Evolutionary conservation across 2,888 invertebrate species (phyloP).

Genomic region (Hirtodrosophila cameraria): DNA sequence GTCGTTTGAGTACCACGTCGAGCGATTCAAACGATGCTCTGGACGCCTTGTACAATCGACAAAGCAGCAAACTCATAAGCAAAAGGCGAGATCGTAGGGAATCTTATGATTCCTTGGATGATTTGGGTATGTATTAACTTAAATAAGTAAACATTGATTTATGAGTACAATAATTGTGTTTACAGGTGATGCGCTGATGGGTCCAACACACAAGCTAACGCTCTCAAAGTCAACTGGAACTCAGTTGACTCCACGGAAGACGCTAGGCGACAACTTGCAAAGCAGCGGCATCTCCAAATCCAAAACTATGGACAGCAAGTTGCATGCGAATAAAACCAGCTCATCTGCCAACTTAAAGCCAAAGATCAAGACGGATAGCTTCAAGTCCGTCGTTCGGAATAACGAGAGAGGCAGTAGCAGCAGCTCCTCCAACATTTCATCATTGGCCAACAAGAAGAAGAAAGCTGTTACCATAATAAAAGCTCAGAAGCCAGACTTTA

Average conservation of each 20-base stretch:
- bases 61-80: constrained; percentile 25
- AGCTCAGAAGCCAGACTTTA: constrained; percentile 42
- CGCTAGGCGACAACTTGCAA: constrained; percentile 1
- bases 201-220: constrained; percentile 18
- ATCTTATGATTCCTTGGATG: constrained; percentile 73
- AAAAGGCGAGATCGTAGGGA: constrained; percentile 46
- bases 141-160: background rate
- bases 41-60: constrained; percentile 52
- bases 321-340: constrained; percentile 2
- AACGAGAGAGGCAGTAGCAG: constrained; percentile 34
- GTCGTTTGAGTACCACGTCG: constrained; percentile 46
- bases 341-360: constrained; percentile 1
- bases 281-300: constrained; percentile 6
- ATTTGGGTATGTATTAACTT: constrained; percentile 64
- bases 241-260: constrained; percentile 12
- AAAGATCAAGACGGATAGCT: constrained; percentile 2
- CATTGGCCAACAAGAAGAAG: constrained; percentile 15
- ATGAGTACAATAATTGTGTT: background rate
- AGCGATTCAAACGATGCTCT: constrained; percentile 62
- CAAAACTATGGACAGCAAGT: constrained; percentile 8
- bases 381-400: background rate
- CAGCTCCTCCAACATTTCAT: constrained; percentile 7
- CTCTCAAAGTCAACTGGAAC: constrained; percentile 22
- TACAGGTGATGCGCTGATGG: constrained; percentile 55
- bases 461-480: constrained; percentile 56